Evolutionary conservation across 1,140 invertebrate genomes (phyloP), one percentile per base, ranked within the genome.

Genomic region (Drosophila simulans): DNA sequence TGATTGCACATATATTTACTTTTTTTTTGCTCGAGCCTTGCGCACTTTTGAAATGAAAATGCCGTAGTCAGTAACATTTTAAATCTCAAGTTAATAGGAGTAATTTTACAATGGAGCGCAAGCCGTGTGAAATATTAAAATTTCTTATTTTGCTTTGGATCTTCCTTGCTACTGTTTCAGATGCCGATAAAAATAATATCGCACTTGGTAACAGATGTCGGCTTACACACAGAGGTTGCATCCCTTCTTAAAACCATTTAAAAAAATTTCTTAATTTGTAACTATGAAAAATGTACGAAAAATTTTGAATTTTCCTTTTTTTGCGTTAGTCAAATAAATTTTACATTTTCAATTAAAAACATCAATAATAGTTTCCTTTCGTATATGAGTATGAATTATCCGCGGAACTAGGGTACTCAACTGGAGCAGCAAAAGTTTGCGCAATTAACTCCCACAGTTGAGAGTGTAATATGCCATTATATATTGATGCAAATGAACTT

Each of bases 401-500:
- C 20, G 20, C 20, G 0, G 20, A 22, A 22, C 20, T 22, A 22
- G 2, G 20, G 0, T 22, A 22, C 3, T 22, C 52, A 27, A 27
- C 25, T 42, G 22, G 49, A 22, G 22, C 43, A 35, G 37, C 27
- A 20, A 43, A 56, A 58, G 48, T 51, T 75, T 57, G 59, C 59
- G 37, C 46, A 75, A 65, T 27, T 48, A 75, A 48, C 62, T 75
- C 48, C 62, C 59, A 75, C 70, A 74, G 71, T 65, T 65, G 71
- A 66, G 31, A 43, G 51, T 51, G 42, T 64, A 65, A 49, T 70
- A 63, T 80, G 65, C 65, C 74, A 85, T 68, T 59, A 68, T 63
- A 57, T 77, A 64, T 72, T 49, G 80, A 70, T 46, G 69, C 55
- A 82, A 57, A 71, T 83, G 80, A 83, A 83, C 80, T 83, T 83